Base-by-base conservation (phyloP, 2,797 vertebrate species). In the Paratrypauchen microcephalus region DNA sequence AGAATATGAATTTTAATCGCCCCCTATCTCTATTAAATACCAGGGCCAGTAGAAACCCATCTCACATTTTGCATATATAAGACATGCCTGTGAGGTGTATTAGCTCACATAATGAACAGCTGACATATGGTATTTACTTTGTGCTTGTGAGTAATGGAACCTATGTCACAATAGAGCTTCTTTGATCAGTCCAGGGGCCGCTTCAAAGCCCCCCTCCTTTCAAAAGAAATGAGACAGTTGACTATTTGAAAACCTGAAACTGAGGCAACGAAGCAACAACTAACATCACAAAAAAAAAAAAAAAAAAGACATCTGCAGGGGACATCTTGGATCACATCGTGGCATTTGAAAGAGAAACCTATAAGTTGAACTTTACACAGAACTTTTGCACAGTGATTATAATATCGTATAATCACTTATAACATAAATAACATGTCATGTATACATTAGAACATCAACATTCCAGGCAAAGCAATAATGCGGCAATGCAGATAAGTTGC, bases 201-300 rank as follows among this genome's bases (percentile, higher is more conserved):
- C 77, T 79, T 84, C 77, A 81, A 76, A 84, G 85, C 68, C 71
- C 73, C 81, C 72, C 78, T 65, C n/a, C 71, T 74, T 79, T 82
- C 74, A 73, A 41, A 28, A 72, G 56, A 59, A 69, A 6, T 62
- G 68, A 60, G 32, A 18, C 21, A 81, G 66, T 59, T 66, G 75
- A 32, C 69, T 69, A 69, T 66, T 62, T 5, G 61, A 66, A 77
- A 74, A 83, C 61, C 39, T 77, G 65, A 26, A 65, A 72, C 73
- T 81, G 82, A 41, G 24, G 75, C 78, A 83, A 76, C 66, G 63
- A 55, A 36, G 41, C 57, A 16, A 66, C 57, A 60, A 36, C 54
- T 56, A 65, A 41, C 72, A 79, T 74, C 65, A 24, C 32, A 24
- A 55, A 70, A 71, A 36, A 1, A 9, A 36, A 1, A 36, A 36